A percentile compares a stretch with the other conserved stretches of the same genome.
Conservation (phyloP, 2,888 invertebrate species). For the Drosophila meridionalis region DNA sequence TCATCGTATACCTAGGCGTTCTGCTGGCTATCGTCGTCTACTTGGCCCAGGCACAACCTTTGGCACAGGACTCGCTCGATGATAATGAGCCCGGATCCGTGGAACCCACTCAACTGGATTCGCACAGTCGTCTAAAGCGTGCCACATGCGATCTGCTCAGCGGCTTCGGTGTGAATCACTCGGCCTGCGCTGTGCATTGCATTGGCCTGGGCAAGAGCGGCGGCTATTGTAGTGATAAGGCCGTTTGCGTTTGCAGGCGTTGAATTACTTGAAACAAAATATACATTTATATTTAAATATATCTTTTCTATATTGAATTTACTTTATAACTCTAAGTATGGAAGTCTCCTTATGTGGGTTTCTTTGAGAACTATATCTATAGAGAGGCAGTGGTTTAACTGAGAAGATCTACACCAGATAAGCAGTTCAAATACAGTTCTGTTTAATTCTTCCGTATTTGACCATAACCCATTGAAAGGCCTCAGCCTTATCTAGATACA, state of each 20-base stretch:
- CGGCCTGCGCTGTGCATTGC: constrained; percentile 85
- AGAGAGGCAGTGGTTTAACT: not conserved
- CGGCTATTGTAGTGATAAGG: constrained; percentile 83
- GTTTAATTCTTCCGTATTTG: not conserved
- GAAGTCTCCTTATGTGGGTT: not conserved
- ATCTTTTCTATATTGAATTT: not conserved
- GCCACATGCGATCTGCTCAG: constrained; percentile 85
- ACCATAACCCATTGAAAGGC: not conserved
- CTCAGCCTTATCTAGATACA: constrained; percentile 6
- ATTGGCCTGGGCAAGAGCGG: constrained; percentile 78
- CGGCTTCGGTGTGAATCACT: constrained; percentile 70
- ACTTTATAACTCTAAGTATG: not conserved
- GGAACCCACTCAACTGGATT: not conserved
- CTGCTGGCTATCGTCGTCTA: constrained; percentile 34
- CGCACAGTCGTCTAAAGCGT: constrained; percentile 78
- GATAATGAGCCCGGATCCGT: not conserved
- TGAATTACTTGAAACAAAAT: constrained; percentile 28
- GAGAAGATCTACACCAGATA: not conserved
- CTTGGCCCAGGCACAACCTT: constrained; percentile 36
- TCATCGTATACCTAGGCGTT: constrained; percentile 22
- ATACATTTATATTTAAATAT: not conserved
- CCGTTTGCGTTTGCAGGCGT: constrained; percentile 84
- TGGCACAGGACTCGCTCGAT: not conserved
- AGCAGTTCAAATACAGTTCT: not conserved
- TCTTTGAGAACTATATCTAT: not conserved